phyloP scores from a whole-genome alignment of 1,140 invertebrate species.

The Coenobita brevimanus region DNA sequence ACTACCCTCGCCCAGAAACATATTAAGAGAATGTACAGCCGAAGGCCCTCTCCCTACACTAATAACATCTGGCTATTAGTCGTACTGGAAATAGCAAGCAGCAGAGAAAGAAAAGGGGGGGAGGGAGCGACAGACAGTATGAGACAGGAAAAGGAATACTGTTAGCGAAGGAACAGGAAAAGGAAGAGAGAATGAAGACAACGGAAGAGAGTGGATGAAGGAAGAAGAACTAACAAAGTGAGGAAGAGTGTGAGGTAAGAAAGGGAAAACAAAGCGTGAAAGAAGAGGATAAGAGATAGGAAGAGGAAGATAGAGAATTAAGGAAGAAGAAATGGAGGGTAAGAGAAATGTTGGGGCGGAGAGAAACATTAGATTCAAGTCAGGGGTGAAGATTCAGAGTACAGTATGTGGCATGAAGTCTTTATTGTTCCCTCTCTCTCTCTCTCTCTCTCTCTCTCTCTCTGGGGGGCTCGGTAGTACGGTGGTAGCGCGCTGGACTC shows the following conservation, averaged over 20 bases:
- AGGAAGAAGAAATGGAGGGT: neutral
- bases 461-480: too few relatives aligned
- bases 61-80: too few relatives aligned
- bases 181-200: conserved; percentile 7
- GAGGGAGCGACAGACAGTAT: too few relatives aligned
- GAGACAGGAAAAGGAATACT: neutral
- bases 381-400: neutral
- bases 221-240: neutral
- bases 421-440: too few relatives aligned
- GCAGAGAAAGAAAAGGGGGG: too few relatives aligned
- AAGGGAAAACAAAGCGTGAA: neutral
- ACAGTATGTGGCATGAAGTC: too few relatives aligned
- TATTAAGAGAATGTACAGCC: too few relatives aligned
- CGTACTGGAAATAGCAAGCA: too few relatives aligned
- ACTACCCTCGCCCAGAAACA: too few relatives aligned
- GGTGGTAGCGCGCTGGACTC: too few relatives aligned
- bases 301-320: neutral
- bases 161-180: neutral
- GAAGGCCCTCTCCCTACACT: too few relatives aligned
- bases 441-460: too few relatives aligned
- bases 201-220: conserved; percentile 5
- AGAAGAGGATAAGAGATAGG: neutral
- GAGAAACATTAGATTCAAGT: neutral
- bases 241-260: neutral
- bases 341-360: neutral